These are phyloP conservation scores for Rhodeus uyekii DNA, from an alignment of 2,797 vertebrate genomes.

Conservation along the genomic window DNA sequence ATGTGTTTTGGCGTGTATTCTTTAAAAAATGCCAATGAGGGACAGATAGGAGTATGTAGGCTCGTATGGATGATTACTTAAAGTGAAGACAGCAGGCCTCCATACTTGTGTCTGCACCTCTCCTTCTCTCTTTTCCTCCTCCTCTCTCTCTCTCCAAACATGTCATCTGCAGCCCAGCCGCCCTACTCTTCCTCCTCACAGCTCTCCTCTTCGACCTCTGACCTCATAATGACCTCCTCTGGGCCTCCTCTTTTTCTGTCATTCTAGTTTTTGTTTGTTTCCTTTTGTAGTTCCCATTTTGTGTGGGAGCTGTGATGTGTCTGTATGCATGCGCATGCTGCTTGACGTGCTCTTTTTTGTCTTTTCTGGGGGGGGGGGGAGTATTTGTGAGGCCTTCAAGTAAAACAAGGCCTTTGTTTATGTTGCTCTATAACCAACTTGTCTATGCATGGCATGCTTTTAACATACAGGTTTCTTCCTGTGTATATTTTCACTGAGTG, in stretches of 20 bases:
- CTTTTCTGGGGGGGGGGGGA: conserved; percentile 7
- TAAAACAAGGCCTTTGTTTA: conserved; percentile 48
- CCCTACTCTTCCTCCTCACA: conserved; percentile 78
- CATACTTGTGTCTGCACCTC: conserved; percentile 71
- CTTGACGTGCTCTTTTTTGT: conserved; percentile 48
- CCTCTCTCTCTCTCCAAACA: conserved; percentile 69
- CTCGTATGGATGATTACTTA: conserved; percentile 52
- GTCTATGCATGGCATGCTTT: conserved; percentile 78
- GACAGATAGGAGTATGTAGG: conserved; percentile 39
- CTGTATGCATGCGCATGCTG: conserved; percentile 65
- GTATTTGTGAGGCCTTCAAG: conserved; percentile 23
- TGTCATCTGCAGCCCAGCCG: conserved; percentile 79
- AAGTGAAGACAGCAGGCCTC: conserved; percentile 68
- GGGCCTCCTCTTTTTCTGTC: conserved; percentile 76
- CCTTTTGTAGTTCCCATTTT: conserved; percentile 45
- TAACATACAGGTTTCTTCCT: conserved; percentile 59
- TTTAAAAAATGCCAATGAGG: conserved; percentile 37
- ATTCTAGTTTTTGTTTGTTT: conserved; percentile 64
- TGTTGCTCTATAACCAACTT: conserved; percentile 55
- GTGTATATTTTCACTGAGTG: conserved; percentile 61
- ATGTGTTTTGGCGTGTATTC: conserved; percentile 33
- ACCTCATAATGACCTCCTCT: conserved; percentile 85
- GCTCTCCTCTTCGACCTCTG: conserved; percentile 85
- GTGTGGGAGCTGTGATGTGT: conserved; percentile 61
- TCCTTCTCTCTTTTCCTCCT: conserved; percentile 65